Evolutionary conservation across 2,888 invertebrate species (phyloP).

Genomic region (Gortyna flavago): DNA sequence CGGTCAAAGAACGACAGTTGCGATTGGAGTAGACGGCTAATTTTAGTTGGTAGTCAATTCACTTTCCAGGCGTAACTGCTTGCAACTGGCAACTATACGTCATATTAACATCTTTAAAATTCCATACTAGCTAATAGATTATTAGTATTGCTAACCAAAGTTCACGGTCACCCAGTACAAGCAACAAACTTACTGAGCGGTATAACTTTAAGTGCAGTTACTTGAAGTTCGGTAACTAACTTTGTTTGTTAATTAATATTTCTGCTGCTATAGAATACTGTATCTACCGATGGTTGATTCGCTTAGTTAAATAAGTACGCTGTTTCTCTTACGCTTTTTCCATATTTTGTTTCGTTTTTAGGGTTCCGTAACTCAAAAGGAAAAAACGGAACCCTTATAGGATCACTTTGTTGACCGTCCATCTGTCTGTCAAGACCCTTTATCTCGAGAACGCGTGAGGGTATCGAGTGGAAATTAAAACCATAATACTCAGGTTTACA

Average conservation of each 20-base stretch:
- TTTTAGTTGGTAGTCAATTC: neutral
- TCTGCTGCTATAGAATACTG: constrained; percentile 5
- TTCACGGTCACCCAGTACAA: constrained; percentile 16
- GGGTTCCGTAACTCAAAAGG: too few relatives aligned
- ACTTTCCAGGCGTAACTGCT: neutral
- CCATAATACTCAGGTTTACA: too few relatives aligned
- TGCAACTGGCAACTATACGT: neutral
- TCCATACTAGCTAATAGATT: neutral
- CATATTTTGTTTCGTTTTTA: too few relatives aligned
- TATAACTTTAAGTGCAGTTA: constrained; percentile 17
- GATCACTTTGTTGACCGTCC: too few relatives aligned
- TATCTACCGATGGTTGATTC: neutral
- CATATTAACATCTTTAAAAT: neutral
- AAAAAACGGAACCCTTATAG: too few relatives aligned
- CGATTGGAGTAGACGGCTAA: neutral
- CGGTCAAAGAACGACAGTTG: neutral
- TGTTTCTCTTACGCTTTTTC: too few relatives aligned
- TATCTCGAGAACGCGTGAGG: too few relatives aligned
- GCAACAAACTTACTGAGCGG: constrained; percentile 5
- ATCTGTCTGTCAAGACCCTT: too few relatives aligned
- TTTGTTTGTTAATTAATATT: constrained; percentile 51
- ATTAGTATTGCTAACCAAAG: neutral
- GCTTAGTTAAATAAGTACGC: constrained; percentile 11
- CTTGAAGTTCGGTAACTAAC: constrained; percentile 40
- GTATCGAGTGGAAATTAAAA: too few relatives aligned